phyloP scores from a whole-genome alignment of 1,140 invertebrate genomes.

The Zaprionus capensis region DNA sequence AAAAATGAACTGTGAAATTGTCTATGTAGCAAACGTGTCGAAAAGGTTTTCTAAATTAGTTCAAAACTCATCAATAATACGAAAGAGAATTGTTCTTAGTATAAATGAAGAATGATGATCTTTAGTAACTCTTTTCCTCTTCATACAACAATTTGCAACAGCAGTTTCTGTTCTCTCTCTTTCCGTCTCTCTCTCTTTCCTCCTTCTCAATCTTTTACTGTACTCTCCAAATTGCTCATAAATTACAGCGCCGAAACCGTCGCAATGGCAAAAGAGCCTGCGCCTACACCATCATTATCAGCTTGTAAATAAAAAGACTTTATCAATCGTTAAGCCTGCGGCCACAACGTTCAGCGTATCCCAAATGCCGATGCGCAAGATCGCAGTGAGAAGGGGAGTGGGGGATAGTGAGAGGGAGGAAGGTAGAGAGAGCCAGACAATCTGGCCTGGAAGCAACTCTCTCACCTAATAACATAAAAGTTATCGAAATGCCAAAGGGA shows the following conservation, averaged over 20 bases:
- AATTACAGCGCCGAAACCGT: slow-evolving; percentile 60
- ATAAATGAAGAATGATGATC: background rate
- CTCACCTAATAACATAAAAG: slow-evolving; percentile 82
- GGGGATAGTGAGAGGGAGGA: background rate
- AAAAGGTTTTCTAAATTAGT: slow-evolving; percentile 1
- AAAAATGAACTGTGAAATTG: background rate
- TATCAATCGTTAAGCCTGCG: slow-evolving; percentile 75
- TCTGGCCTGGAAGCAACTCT: slow-evolving; percentile 67
- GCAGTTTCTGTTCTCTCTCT: background rate
- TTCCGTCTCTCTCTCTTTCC: background rate
- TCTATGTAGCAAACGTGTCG: background rate
- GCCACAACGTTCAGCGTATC: slow-evolving; percentile 29
- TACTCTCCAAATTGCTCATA: slow-evolving; percentile 69
- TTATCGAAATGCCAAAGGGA: slow-evolving; percentile 55
- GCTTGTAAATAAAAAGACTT: slow-evolving; percentile 83
- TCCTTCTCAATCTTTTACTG: slow-evolving; percentile 15
- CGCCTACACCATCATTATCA: slow-evolving; percentile 82
- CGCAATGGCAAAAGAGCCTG: slow-evolving; percentile 69
- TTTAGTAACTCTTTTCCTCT: background rate
- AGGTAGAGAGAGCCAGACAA: background rate
- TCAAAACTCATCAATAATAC: background rate
- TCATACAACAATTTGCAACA: too few relatives aligned
- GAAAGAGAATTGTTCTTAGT: background rate
- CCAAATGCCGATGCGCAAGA: slow-evolving; percentile 1
- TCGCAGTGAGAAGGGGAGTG: background rate